Percentiles rank a stretch among this genome's conserved stretches.
Conservation (phyloP, 2,113 vertebrate species). For the Diglossa brunneiventris region DNA sequence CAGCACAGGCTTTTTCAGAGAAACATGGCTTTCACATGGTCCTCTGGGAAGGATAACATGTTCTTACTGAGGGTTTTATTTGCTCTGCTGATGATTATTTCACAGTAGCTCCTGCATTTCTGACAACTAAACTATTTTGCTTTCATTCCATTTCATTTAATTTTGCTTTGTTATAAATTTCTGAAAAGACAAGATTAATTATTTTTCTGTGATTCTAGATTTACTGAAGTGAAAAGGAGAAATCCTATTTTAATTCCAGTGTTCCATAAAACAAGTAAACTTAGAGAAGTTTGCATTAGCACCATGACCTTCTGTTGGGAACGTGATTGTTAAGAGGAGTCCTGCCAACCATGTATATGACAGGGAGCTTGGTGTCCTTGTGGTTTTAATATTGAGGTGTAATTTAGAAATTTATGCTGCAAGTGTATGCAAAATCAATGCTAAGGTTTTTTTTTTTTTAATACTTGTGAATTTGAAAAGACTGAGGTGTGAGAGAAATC, state of each 20-base stretch:
- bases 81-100: neutral
- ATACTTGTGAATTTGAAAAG: neutral
- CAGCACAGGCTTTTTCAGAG: neutral
- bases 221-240: slow-evolving; percentile 11
- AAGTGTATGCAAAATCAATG: neutral
- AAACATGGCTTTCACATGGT: neutral
- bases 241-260: slow-evolving; percentile 9
- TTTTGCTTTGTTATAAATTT: neutral
- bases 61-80: neutral
- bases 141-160: neutral
- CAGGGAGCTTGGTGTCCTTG: neutral
- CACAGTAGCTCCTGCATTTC: neutral
- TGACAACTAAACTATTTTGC: slow-evolving; percentile 6
- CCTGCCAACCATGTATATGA: neutral
- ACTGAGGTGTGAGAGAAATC: neutral
- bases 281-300: neutral
- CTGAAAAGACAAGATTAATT: slow-evolving; percentile 1
- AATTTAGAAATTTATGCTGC: neutral
- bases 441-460: neutral
- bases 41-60: neutral
- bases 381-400: neutral
- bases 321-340: neutral
- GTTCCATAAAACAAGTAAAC: neutral
- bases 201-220: neutral
- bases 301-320: neutral